phyloP scores from a whole-genome alignment of 2,113 vertebrate genomes.

The Bettongia penicillata region DNA sequence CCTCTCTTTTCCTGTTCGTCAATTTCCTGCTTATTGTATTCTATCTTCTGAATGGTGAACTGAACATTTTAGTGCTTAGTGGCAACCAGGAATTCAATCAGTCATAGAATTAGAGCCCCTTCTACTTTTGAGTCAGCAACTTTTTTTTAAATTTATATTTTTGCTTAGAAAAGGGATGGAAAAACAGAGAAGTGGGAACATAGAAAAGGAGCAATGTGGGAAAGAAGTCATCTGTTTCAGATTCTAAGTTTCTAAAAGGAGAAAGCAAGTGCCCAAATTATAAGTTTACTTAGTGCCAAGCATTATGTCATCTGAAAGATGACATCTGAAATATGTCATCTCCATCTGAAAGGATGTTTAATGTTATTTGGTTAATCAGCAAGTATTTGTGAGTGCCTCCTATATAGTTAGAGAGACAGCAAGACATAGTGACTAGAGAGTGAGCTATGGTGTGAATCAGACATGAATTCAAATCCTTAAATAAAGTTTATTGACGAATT shows the following conservation, averaged over 20 bases:
- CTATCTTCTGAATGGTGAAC: neutral
- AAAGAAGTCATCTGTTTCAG: neutral
- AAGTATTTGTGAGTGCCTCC: neutral
- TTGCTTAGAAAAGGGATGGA: neutral
- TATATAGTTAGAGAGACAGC: neutral
- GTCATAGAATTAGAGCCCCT: neutral
- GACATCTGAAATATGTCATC: no score
- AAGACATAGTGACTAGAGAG: neutral
- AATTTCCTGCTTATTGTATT: neutral
- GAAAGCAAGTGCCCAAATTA: neutral
- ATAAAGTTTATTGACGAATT: neutral
- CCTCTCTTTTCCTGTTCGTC: neutral
- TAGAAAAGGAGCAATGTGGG: neutral
- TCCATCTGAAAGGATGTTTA: neutral
- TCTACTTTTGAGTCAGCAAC: neutral
- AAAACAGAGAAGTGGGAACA: neutral
- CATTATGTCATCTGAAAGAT: neutral
- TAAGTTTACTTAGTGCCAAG: neutral
- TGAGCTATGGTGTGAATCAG: neutral
- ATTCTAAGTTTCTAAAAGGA: neutral
- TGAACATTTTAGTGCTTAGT: neutral
- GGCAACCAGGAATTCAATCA: constrained; percentile 20
- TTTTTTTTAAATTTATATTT: neutral
- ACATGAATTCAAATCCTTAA: neutral
- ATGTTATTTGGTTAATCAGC: neutral